phyloP scores from a whole-genome alignment of 2,113 vertebrate species.

The Mus spicilegus region DNA sequence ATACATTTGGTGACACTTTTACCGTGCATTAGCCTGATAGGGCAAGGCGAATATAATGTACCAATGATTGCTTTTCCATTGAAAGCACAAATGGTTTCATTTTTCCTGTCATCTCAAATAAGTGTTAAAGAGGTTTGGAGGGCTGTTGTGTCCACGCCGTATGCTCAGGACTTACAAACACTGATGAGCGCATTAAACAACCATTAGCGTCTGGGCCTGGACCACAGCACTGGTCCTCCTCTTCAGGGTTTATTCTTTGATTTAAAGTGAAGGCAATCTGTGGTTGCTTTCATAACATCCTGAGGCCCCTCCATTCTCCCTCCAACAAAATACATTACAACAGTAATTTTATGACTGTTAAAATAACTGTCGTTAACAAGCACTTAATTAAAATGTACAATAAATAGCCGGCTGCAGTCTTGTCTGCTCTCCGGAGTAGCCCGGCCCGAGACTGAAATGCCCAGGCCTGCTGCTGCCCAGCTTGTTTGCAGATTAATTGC shows the following conservation, averaged over 20 bases:
- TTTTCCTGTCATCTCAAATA: constrained; percentile 99
- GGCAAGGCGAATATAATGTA: constrained; percentile 99
- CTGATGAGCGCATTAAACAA: constrained; percentile 99
- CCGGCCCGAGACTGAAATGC: constrained; percentile 95
- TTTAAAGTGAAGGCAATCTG: constrained; percentile 99
- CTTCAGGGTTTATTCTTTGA: constrained; percentile 99
- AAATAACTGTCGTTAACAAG: constrained; percentile 99
- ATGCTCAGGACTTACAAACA: constrained; percentile 99
- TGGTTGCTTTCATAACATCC: constrained; percentile 95
- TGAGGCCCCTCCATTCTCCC: constrained; percentile 92
- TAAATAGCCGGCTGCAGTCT: constrained; percentile 98
- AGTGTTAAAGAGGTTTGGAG: constrained; percentile 99
- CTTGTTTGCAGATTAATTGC: constrained; percentile 99
- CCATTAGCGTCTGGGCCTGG: constrained; percentile 98
- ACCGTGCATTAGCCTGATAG: constrained; percentile 99
- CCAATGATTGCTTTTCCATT: constrained; percentile 99
- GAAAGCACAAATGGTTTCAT: constrained; percentile 99
- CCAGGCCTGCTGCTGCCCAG: constrained; percentile 96
- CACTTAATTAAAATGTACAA: constrained; percentile 99
- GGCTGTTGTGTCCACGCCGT: constrained; percentile 98
- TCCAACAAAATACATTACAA: constrained; percentile 99
- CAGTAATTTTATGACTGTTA: constrained; percentile 99
- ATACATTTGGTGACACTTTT: constrained; percentile 99
- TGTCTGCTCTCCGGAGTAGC: constrained; percentile 96
- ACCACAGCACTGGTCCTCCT: constrained; percentile 95